A percentile compares a stretch with the other conserved stretches of the same genome.
Evolutionary conservation across 2,113 vertebrate genomes (phyloP).

Genomic region (Rallus limicola): DNA sequence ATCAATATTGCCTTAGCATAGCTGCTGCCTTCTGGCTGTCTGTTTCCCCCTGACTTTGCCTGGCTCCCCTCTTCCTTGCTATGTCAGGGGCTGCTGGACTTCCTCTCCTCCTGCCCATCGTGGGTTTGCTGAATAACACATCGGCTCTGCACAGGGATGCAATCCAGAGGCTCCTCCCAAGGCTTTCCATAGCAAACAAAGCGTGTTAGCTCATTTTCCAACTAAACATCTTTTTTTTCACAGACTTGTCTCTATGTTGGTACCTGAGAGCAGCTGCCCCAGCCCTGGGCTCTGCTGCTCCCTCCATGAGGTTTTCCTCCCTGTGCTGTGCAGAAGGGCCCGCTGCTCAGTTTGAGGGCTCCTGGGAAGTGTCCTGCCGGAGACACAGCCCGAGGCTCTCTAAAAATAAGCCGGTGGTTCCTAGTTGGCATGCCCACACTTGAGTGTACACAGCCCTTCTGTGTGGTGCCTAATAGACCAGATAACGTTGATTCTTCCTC

Average conservation of each 20-base stretch:
- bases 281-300: neutral
- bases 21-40: neutral
- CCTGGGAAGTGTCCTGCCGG: neutral
- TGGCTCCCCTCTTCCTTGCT: neutral
- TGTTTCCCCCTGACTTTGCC: neutral
- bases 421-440: neutral
- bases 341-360: rapidly evolving
- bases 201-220: neutral
- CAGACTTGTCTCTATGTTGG: neutral
- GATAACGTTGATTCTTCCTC: neutral
- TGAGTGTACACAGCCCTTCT: neutral
- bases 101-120: neutral
- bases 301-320: neutral
- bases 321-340: neutral
- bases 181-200: neutral
- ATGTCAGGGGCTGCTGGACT: neutral
- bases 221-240: neutral
- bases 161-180: neutral
- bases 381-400: neutral
- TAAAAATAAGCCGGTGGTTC: neutral
- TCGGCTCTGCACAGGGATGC: rapidly evolving
- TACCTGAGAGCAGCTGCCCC: rapidly evolving
- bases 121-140: neutral
- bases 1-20: neutral
- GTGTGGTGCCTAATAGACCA: neutral